Conservation (phyloP, 1,140 invertebrate genomes). For the Drosophila prosaltans region DNA sequence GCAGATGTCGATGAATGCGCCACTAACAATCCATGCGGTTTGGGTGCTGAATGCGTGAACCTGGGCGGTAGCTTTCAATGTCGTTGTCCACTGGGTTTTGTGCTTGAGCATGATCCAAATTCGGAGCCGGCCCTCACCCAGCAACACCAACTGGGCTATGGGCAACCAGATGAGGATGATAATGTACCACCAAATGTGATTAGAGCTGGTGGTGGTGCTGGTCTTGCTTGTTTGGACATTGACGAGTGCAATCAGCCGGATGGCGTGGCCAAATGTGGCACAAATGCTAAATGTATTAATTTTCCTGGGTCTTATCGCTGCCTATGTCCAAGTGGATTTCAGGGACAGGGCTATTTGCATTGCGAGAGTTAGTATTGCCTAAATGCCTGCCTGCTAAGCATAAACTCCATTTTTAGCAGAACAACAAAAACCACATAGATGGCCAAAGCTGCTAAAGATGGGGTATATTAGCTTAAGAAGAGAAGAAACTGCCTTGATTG, state of each 20-base stretch:
- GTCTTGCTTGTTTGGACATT: slow-evolving; percentile 85
- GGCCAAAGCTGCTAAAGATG: slow-evolving; percentile 2
- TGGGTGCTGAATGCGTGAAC: slow-evolving; percentile 90
- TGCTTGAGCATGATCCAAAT: slow-evolving; percentile 73
- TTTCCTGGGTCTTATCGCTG: slow-evolving; percentile 96
- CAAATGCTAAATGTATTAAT: slow-evolving; percentile 96
- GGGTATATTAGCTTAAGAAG: not conserved
- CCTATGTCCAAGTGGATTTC: slow-evolving; percentile 93
- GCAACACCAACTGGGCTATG: slow-evolving; percentile 62
- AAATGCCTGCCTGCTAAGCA: slow-evolving; percentile 30
- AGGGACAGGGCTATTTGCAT: slow-evolving; percentile 92
- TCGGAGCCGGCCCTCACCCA: slow-evolving; percentile 45
- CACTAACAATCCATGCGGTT: slow-evolving; percentile 88
- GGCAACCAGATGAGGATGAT: slow-evolving; percentile 50
- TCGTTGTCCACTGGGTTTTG: slow-evolving; percentile 88
- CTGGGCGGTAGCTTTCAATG: slow-evolving; percentile 89
- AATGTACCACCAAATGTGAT: slow-evolving; percentile 25
- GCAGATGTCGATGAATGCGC: slow-evolving; percentile 94
- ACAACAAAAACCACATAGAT: not conserved
- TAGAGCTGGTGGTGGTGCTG: slow-evolving; percentile 70
- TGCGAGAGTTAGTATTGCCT: slow-evolving; percentile 91
- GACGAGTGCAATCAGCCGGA: slow-evolving; percentile 90
- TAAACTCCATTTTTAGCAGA: slow-evolving; percentile 24
- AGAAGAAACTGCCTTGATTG: not conserved
- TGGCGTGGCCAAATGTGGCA: slow-evolving; percentile 88